Percentiles rank a stretch among this genome's conserved stretches.
Conservation (phyloP, 1,140 invertebrate species). For the Lasioglossum albipes region DNA sequence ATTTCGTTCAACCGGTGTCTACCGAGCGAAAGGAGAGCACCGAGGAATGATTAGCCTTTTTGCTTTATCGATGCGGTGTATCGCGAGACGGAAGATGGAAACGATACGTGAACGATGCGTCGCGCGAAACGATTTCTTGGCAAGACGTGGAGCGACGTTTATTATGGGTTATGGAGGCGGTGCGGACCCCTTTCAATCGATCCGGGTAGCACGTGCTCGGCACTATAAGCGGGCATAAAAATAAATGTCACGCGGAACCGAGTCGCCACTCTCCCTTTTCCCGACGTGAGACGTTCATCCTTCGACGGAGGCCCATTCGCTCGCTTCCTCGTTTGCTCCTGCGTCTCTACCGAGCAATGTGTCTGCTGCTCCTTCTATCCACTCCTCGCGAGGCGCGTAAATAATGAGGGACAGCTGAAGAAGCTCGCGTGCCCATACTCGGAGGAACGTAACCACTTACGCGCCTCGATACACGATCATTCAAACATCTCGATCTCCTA, state of each 20-base stretch:
- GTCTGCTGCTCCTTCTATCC: background rate
- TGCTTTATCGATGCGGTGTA: too few relatives aligned
- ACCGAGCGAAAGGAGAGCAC: too few relatives aligned
- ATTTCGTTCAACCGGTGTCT: too few relatives aligned
- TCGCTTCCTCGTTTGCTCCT: background rate
- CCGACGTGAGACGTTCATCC: background rate
- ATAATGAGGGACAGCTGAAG: constrained; percentile 68
- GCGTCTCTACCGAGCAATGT: background rate
- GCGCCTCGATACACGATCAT: constrained; percentile 14
- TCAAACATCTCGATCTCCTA: constrained; percentile 3
- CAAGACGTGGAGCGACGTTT: background rate
- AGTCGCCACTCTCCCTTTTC: constrained; percentile 25
- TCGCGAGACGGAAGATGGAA: background rate
- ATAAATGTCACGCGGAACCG: constrained; percentile 61
- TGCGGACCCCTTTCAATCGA: constrained; percentile 51
- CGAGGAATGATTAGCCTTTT: too few relatives aligned
- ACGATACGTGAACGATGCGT: background rate
- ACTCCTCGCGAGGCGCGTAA: constrained; percentile 51
- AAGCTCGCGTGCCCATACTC: constrained; percentile 44
- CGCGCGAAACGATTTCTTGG: background rate
- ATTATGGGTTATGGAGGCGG: constrained; percentile 9
- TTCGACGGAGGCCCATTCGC: background rate
- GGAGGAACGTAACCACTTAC: background rate
- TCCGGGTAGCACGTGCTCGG: constrained; percentile 66
- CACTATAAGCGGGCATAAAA: constrained; percentile 65